Base-by-base conservation (phyloP, 2,888 invertebrate species). In the Drosophila pseudotakahashii region DNA sequence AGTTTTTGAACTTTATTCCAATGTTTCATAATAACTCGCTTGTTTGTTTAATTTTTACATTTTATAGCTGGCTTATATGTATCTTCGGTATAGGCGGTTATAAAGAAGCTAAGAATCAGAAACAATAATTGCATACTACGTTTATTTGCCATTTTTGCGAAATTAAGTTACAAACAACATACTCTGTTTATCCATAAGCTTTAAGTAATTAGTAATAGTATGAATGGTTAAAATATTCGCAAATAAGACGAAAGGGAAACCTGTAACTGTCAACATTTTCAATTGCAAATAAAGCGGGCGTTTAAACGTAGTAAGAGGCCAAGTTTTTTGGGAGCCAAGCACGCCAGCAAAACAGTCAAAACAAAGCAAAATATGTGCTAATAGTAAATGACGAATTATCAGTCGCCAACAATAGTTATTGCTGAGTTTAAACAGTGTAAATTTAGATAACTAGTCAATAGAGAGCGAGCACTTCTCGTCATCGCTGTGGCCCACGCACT, bases 401-500 rank as follows among this genome's bases (percentile, higher is more conserved):
- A 54, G 68, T 66, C 66, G 54, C 54, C 54, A 66, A 54, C 37
- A 67, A 66, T 66, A 47, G 37, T 68, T 54, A 54, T 67, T 66
- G 62, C 62, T 63, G 48, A 68, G 30, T 58, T 70, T 42, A 68
- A 69, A 58, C 48, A 70, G 48, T 70, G 42, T 39, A 39, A 14
- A 54, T 57, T 41, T 48, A 48, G 36, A 47, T 63, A 63, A 63
- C 73, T 91, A 92, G 78, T 92, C 92, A 78, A 92, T 91, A 41
- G 91, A 90, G 58, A 92, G 84, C 45, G 92, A 86, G 88, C 94
- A 94, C 78, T 92, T 92, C 36, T 93, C 92, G 39, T 94, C 93
- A 66, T 95, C 94, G 13, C 93, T 93, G 79, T 96, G 96, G 2
- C 95, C 96, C 16, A 94, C 94, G 90, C 98, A 98, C 89, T 97